phyloP scores from a whole-genome alignment of 2,888 invertebrate genomes.

The Mycogona germanica region DNA sequence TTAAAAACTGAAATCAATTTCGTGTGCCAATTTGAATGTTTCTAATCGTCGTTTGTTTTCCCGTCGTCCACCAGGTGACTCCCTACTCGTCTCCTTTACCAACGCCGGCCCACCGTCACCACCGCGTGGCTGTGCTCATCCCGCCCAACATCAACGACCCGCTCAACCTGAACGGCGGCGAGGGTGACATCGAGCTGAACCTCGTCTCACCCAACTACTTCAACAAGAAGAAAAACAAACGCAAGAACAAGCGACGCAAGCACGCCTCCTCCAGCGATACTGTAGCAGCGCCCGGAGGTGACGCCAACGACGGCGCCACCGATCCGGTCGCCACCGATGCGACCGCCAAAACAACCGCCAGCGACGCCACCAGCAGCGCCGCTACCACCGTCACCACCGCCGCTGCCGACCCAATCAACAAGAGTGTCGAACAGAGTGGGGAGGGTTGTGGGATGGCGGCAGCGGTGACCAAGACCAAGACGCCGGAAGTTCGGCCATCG shows the following conservation, averaged over 20 bases:
- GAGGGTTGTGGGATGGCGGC: background rate
- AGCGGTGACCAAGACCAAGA: background rate
- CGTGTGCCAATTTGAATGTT: too few relatives aligned
- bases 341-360: background rate
- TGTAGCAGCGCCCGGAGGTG: slow-evolving; percentile 1
- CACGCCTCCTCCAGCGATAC: slow-evolving; percentile 1
- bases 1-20: too few relatives aligned
- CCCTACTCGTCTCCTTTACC: slow-evolving; percentile 85
- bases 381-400: background rate
- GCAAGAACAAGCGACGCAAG: slow-evolving; percentile 25
- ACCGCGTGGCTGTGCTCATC: slow-evolving; percentile 69
- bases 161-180: slow-evolving; percentile 57
- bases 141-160: slow-evolving; percentile 89
- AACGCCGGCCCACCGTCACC: slow-evolving; percentile 54
- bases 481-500: too few relatives aligned
- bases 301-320: background rate
- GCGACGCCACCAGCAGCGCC: background rate
- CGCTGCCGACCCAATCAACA: background rate
- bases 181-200: slow-evolving; percentile 59
- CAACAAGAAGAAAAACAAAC: slow-evolving; percentile 25
- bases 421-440: background rate
- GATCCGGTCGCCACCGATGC: too few relatives aligned
- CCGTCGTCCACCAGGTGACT: too few relatives aligned
- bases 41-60: too few relatives aligned
- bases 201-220: slow-evolving; percentile 23